phyloP scores from a whole-genome alignment of 2,797 vertebrate genomes.

The Chiloscyllium punctatum region DNA sequence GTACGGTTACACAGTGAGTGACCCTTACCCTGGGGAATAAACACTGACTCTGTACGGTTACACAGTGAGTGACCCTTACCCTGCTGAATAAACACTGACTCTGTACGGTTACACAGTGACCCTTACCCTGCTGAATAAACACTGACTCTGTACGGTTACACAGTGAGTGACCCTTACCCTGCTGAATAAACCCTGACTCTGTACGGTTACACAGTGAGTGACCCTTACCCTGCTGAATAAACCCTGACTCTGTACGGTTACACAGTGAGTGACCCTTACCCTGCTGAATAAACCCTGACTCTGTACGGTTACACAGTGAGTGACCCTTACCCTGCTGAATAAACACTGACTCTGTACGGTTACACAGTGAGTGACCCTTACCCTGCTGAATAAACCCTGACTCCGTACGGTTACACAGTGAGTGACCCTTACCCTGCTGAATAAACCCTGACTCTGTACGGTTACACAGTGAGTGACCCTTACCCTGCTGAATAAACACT shows the following conservation, averaged over 20 bases:
- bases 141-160: background rate
- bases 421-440: no score
- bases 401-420: no score
- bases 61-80: no score
- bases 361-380: no score
- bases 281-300: background rate
- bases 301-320: no score
- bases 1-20: no score
- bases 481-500: background rate
- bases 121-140: background rate
- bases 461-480: no score
- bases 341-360: background rate
- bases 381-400: background rate
- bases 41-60: background rate
- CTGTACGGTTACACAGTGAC: no score
- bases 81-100: background rate
- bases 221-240: background rate
- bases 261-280: no score
- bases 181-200: background rate
- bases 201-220: no score
- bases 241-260: background rate
- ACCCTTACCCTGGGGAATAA: background rate
- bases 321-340: no score
- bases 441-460: background rate
- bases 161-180: no score